phyloP scores from a whole-genome alignment of 2,888 invertebrate species.

The Lycia hirtaria region DNA sequence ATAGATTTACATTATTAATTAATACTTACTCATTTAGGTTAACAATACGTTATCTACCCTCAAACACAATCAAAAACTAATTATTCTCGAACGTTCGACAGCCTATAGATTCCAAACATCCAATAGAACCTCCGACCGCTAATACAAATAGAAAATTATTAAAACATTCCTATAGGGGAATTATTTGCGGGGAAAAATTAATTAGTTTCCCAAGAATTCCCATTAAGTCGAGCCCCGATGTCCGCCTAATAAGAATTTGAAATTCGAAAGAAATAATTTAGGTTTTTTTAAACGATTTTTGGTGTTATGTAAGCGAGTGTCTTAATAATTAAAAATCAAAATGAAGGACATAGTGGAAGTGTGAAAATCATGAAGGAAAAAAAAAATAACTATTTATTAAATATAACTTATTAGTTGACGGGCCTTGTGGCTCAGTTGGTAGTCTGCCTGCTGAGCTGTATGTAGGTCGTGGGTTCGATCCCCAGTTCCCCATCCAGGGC shows the following conservation, averaged over 20 bases:
- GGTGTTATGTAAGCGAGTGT: no score
- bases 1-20: not conserved
- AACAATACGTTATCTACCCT: slow-evolving; percentile 3
- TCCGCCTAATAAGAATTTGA: slow-evolving; percentile 17
- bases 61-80: slow-evolving; percentile 22
- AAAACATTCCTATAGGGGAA: slow-evolving; percentile 57
- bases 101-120: slow-evolving; percentile 26
- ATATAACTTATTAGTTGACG: no score
- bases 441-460: no score
- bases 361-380: no score
- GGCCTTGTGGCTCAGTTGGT: no score
- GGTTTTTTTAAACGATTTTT: slow-evolving; percentile 1
- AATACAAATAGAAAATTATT: slow-evolving; percentile 62
- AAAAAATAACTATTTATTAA: no score
- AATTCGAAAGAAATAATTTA: slow-evolving; percentile 15
- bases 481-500: no score
- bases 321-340: no score
- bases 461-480: no score
- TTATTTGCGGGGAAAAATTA: slow-evolving; percentile 65
- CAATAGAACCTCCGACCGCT: slow-evolving; percentile 34
- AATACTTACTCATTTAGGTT: not conserved
- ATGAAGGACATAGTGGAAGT: no score
- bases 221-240: slow-evolving; percentile 43
- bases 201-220: slow-evolving; percentile 65
- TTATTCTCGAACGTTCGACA: slow-evolving; percentile 22